Conservation (phyloP, 2,113 vertebrate genomes). For the Microcebus griseorufus region DNA sequence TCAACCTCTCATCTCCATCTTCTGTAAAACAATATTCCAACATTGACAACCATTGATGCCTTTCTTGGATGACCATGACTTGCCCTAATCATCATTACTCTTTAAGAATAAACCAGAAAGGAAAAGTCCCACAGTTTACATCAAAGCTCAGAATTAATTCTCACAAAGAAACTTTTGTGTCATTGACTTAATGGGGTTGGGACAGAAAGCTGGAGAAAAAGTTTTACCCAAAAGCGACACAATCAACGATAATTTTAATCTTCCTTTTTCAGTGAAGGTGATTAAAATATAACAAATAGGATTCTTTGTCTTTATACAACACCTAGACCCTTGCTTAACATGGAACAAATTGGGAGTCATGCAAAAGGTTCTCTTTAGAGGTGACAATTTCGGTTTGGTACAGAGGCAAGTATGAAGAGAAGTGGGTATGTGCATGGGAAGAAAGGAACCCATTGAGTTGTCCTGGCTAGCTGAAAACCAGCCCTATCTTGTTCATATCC, state of each 20-base stretch:
- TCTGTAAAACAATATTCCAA: neutral
- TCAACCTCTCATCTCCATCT: neutral
- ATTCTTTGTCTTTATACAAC: neutral
- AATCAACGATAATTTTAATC: neutral
- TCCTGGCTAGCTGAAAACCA: neutral
- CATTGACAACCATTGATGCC: neutral
- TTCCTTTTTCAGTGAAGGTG: neutral
- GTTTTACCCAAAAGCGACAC: neutral
- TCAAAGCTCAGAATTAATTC: neutral
- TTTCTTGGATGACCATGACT: neutral
- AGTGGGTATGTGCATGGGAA: rapidly evolving
- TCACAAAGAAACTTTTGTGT: neutral
- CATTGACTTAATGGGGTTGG: neutral
- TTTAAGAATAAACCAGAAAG: slow-evolving; percentile 10
- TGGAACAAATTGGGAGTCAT: neutral
- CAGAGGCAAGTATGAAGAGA: neutral
- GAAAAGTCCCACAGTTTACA: neutral
- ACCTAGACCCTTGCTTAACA: neutral
- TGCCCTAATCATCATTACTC: neutral
- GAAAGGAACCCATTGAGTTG: neutral
- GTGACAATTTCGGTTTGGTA: neutral
- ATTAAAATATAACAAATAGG: neutral
- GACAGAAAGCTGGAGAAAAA: neutral
- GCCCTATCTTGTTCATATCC: neutral
- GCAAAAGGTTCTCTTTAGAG: neutral